These are phyloP conservation scores for Ganaspis brasiliensis DNA, from an alignment of 2,888 invertebrate genomes.

Conservation along the genomic window DNA sequence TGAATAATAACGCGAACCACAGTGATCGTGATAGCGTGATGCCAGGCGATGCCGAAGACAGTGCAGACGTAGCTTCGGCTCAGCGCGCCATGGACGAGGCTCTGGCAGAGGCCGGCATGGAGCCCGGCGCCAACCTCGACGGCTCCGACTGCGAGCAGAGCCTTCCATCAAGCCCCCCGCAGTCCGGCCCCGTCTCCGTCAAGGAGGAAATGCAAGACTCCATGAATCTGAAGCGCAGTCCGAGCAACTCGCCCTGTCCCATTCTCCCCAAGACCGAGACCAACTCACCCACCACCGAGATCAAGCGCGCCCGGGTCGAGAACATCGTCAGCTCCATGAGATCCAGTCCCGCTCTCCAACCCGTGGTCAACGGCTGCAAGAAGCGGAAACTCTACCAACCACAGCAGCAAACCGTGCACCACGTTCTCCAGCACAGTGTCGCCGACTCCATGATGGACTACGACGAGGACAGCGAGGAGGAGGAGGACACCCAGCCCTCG, in stretches of 20 bases:
- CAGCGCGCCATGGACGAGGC: constrained; percentile 83
- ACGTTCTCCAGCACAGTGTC: constrained; percentile 83
- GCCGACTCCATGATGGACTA: constrained; percentile 84
- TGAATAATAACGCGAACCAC: constrained; percentile 71
- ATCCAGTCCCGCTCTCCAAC: constrained; percentile 89
- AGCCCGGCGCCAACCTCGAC: constrained; percentile 79
- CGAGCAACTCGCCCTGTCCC: constrained; percentile 78
- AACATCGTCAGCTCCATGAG: constrained; percentile 97
- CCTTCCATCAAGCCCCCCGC: constrained; percentile 77
- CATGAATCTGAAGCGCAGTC: constrained; percentile 75
- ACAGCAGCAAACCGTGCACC: constrained; percentile 91
- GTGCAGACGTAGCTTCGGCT: constrained; percentile 80
- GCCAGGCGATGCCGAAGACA: constrained; percentile 79
- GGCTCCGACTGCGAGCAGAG: constrained; percentile 79
- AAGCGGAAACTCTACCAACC: constrained; percentile 98
- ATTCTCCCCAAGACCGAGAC: constrained; percentile 75
- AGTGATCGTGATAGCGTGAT: constrained; percentile 78
- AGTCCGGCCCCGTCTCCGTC: constrained; percentile 76
- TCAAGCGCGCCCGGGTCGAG: constrained; percentile 96
- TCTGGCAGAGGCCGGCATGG: constrained; percentile 85
- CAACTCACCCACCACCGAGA: constrained; percentile 85
- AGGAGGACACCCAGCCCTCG: constrained; percentile 88
- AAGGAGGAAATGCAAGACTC: constrained; percentile 78
- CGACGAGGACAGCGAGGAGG: constrained; percentile 89
- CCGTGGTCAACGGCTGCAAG: constrained; percentile 94